Conservation (phyloP, 2,888 invertebrate species). For the Falcaria lacertinaria region DNA sequence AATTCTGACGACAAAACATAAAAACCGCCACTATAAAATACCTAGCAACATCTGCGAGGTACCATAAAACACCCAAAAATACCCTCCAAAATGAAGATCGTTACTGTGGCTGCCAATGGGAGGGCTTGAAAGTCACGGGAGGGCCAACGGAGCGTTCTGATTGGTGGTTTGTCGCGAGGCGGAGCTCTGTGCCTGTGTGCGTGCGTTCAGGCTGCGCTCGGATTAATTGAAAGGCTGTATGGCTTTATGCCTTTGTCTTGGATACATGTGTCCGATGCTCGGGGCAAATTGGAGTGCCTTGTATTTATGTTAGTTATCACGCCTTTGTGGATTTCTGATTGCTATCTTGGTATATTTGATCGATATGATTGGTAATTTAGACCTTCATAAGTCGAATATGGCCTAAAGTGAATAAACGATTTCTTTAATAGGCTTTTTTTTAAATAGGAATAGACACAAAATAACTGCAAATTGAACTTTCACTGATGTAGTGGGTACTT, state of each 20-base stretch:
- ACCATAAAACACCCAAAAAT: slow-evolving; percentile 73
- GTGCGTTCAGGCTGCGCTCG: slow-evolving; percentile 43
- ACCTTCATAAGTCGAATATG: too few relatives aligned
- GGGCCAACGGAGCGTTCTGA: slow-evolving; percentile 55
- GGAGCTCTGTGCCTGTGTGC: slow-evolving; percentile 53
- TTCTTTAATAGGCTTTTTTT: too few relatives aligned
- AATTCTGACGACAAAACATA: slow-evolving; percentile 54
- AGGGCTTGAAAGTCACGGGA: slow-evolving; percentile 44
- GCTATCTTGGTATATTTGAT: too few relatives aligned
- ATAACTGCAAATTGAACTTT: too few relatives aligned
- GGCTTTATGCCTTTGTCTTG: slow-evolving; percentile 2
- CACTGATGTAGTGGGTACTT: too few relatives aligned
- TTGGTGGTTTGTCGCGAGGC: slow-evolving; percentile 50
- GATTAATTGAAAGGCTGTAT: slow-evolving; percentile 55
- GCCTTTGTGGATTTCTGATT: not conserved
- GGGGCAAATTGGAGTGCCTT: slow-evolving; percentile 33
- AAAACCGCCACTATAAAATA: slow-evolving; percentile 60
- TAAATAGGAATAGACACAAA: too few relatives aligned
- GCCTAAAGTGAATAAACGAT: too few relatives aligned
- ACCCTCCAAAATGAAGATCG: slow-evolving; percentile 68
- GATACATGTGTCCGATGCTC: slow-evolving; percentile 33
- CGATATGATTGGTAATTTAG: too few relatives aligned
- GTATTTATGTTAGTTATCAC: not conserved
- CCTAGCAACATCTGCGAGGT: slow-evolving; percentile 49
- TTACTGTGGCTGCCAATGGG: slow-evolving; percentile 57